Conservation (phyloP, 2,113 vertebrate species). For the Ifrita kowaldi region DNA sequence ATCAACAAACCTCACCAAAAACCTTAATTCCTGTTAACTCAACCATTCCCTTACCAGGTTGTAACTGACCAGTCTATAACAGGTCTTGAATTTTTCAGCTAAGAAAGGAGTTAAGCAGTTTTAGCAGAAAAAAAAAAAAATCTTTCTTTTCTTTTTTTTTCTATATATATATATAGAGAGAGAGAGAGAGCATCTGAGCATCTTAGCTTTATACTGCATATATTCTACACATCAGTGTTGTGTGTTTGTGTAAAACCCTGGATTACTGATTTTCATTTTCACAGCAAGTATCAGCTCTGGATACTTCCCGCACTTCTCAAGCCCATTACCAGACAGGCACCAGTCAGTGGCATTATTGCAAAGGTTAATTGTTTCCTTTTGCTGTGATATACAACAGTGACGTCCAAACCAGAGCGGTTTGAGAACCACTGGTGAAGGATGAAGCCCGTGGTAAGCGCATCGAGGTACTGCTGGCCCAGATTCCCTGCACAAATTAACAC, state of each 20-base stretch:
- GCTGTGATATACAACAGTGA: background rate
- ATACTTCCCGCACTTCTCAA: background rate
- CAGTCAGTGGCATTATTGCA: background rate
- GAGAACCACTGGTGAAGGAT: background rate
- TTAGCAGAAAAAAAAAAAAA: background rate
- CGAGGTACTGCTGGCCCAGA: background rate
- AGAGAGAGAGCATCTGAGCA: too few relatives aligned
- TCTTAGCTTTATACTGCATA: background rate
- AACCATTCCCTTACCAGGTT: background rate
- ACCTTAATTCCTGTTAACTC: background rate
- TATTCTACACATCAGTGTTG: too few relatives aligned
- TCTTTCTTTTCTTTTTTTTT: background rate
- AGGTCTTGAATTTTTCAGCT: background rate
- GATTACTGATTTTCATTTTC: background rate
- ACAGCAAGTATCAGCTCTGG: background rate
- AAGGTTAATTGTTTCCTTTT: background rate
- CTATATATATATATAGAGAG: too few relatives aligned
- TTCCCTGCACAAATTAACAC: slow-evolving; percentile 37
- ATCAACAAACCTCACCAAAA: background rate
- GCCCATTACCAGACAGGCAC: background rate
- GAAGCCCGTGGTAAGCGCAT: background rate
- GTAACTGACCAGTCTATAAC: background rate
- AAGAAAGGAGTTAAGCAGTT: background rate
- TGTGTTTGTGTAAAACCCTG: background rate
- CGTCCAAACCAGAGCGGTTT: background rate